Conservation (phyloP, 2,888 invertebrate species). For the Ornithoptera alexandrae region DNA sequence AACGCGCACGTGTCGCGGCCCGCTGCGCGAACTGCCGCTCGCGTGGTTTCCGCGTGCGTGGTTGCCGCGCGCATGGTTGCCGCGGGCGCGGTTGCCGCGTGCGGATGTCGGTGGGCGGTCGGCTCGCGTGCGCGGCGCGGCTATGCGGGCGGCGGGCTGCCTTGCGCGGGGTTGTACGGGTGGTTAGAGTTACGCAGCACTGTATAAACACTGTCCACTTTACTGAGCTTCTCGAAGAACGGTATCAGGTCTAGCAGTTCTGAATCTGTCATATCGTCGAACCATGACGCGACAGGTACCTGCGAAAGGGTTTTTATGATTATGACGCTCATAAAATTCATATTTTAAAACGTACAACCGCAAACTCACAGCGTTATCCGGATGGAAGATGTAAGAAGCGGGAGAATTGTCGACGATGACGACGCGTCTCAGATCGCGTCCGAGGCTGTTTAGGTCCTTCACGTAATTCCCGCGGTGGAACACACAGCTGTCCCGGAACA, state of each 20-base stretch:
- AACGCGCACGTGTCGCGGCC: not conserved
- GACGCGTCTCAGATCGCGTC: conserved; percentile 96
- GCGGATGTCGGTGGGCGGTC: conserved; percentile 33
- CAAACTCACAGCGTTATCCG: conserved; percentile 97
- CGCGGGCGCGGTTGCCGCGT: conserved; percentile 26
- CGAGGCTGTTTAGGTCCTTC: conserved; percentile 98
- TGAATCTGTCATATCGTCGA: conserved; percentile 98
- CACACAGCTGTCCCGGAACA: conserved; percentile 99
- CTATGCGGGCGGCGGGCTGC: conserved; percentile 68
- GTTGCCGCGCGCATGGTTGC: not conserved
- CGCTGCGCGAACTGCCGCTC: not conserved
- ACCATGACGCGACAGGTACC: conserved; percentile 99
- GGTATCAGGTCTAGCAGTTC: conserved; percentile 98
- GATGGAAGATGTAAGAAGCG: conserved; percentile 99
- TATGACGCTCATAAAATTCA: not conserved
- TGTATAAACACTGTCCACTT: conserved; percentile 97
- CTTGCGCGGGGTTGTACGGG: conserved; percentile 84
- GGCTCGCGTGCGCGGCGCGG: conserved; percentile 39
- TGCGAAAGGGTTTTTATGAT: conserved; percentile 50
- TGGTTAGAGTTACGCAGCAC: conserved; percentile 96
- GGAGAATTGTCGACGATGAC: conserved; percentile 99
- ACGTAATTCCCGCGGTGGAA: conserved; percentile 99
- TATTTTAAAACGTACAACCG: not conserved
- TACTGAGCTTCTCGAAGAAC: conserved; percentile 97
- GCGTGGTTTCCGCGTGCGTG: conserved; percentile 15